A percentile compares a stretch with the other conserved stretches of the same genome.
These are phyloP conservation scores for Pachypeltis micranthus DNA, from an alignment of 1,140 invertebrate species.

Conservation along the genomic window DNA sequence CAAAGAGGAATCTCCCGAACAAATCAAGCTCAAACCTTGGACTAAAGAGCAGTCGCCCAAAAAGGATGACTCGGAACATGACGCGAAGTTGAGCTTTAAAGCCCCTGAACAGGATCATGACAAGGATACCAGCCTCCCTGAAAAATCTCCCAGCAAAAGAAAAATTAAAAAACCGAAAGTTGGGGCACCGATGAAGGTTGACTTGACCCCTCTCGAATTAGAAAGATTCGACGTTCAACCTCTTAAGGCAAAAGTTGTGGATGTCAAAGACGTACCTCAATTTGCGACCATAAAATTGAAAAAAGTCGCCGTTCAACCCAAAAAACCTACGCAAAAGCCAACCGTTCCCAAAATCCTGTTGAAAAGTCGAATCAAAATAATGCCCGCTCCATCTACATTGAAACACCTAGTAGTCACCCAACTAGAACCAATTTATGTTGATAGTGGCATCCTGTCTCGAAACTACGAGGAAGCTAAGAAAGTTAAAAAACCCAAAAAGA, in stretches of 20 bases:
- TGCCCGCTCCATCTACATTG: conserved; percentile 32
- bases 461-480: conserved; percentile 33
- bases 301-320: conserved; percentile 40
- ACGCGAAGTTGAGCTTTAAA: conserved; percentile 20
- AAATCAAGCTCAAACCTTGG: conserved; percentile 28
- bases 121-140: too few species aligned
- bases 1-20: conserved; percentile 29
- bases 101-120: conserved; percentile 17
- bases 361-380: conserved; percentile 46
- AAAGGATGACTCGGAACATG: conserved; percentile 13
- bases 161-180: conserved; percentile 21
- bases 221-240: conserved; percentile 34
- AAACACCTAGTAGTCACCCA: conserved; percentile 26
- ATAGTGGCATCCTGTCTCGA: conserved; percentile 33
- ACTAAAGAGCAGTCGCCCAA: conserved; percentile 24
- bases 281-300: conserved; percentile 51
- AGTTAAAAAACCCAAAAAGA: conserved; percentile 39
- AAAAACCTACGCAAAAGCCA: conserved; percentile 37
- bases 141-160: too few species aligned
- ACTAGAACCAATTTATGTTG: conserved; percentile 25
- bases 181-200: conserved; percentile 14
- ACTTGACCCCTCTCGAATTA: conserved; percentile 27
- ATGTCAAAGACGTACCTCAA: conserved; percentile 36
- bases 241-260: conserved; percentile 33
- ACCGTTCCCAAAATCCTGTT: conserved; percentile 47